These are phyloP conservation scores for Xanthia icteritia DNA, from an alignment of 2,888 invertebrate species.

Conservation along the genomic window DNA sequence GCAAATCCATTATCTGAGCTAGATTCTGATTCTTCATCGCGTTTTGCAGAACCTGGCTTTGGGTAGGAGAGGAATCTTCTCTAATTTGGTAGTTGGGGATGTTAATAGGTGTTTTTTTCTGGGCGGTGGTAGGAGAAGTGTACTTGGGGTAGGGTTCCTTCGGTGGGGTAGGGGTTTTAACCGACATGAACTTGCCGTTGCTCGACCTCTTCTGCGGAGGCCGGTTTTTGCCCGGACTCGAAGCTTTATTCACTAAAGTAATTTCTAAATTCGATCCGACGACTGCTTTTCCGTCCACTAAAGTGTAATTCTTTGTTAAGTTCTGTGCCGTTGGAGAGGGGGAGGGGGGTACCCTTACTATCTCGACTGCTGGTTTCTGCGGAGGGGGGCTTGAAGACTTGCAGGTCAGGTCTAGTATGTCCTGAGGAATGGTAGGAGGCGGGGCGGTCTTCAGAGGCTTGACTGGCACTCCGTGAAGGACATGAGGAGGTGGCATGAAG, in stretches of 20 bases:
- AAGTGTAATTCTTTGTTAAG: conserved; percentile 85
- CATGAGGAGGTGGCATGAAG: conserved; percentile 89
- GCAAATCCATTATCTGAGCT: conserved; percentile 63
- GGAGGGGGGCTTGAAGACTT: conserved; percentile 75
- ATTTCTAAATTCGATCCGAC: conserved; percentile 93
- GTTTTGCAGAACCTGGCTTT: conserved; percentile 32
- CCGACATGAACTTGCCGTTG: conserved; percentile 89
- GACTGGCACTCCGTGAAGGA: conserved; percentile 84
- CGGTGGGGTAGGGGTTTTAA: conserved; percentile 85
- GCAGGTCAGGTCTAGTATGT: conserved; percentile 92
- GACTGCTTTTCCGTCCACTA: conserved; percentile 83
- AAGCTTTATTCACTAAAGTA: conserved; percentile 91
- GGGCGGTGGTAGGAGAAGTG: conserved; percentile 54
- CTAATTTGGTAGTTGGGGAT: conserved; percentile 84
- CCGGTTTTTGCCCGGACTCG: conserved; percentile 77
- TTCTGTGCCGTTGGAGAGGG: conserved; percentile 85
- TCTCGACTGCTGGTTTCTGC: conserved; percentile 88
- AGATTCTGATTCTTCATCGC: conserved; percentile 53
- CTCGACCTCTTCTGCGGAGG: conserved; percentile 88
- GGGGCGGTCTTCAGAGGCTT: conserved; percentile 75
- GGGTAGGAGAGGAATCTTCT: conserved; percentile 77
- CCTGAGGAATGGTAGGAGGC: conserved; percentile 83
- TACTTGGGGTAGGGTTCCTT: conserved; percentile 75
- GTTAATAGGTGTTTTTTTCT: conserved; percentile 76
- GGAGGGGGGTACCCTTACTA: conserved; percentile 87